phyloP scores from a whole-genome alignment of 2,797 vertebrate genomes.

The Xenops minutus region DNA sequence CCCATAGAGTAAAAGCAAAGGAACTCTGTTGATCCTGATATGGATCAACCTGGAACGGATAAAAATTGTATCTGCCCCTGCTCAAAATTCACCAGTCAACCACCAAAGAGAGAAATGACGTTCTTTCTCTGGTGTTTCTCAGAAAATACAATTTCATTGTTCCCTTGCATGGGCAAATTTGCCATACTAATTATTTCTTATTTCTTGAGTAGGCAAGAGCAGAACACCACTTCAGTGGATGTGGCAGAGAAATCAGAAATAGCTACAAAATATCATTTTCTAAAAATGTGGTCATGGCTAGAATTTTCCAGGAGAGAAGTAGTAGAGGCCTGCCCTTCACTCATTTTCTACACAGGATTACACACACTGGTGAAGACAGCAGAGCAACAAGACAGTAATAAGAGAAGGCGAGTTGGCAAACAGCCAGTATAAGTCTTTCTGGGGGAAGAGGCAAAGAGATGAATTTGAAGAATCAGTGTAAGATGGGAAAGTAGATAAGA shows the following conservation, averaged over 20 bases:
- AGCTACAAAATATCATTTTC: background rate
- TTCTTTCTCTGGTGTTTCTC: background rate
- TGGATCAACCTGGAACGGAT: background rate
- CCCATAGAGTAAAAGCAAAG: background rate
- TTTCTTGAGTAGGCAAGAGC: background rate
- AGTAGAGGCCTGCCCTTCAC: background rate
- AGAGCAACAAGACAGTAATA: background rate
- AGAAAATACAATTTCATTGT: background rate
- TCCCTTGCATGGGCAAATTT: background rate
- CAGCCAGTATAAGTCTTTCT: background rate
- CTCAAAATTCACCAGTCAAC: background rate
- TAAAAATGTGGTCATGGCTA: background rate
- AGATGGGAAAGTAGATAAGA: slow-evolving; percentile 1
- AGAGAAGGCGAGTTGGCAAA: background rate
- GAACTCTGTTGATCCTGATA: background rate
- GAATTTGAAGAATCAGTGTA: background rate
- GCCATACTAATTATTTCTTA: background rate
- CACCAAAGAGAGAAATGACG: background rate
- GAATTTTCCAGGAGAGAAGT: slow-evolving; percentile 4
- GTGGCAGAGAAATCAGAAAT: background rate
- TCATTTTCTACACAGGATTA: background rate
- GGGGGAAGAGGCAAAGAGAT: background rate
- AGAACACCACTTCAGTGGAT: background rate
- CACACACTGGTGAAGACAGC: slow-evolving; percentile 20
- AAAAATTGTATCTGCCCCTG: background rate